phyloP scores from a whole-genome alignment of 2,797 vertebrate species.

The Rhadinocentrus ornatus region DNA sequence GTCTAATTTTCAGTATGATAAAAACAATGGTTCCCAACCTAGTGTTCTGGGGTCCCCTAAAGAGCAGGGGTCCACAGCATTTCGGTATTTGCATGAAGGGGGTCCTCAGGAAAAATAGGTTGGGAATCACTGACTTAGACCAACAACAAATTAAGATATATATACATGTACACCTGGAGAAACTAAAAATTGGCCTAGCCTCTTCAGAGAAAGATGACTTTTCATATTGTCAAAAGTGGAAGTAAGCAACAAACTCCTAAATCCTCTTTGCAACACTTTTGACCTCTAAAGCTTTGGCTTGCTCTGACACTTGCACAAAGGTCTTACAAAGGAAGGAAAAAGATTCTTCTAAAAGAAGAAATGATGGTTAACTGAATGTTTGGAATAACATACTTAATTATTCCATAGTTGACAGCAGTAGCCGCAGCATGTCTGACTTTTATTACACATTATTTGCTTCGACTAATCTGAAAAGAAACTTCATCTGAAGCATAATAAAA shows the following conservation, averaged over 20 bases:
- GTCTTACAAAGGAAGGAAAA: constrained; percentile 6
- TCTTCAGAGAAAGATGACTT: constrained; percentile 24
- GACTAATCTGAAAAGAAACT: constrained; percentile 5
- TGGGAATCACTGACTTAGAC: background rate
- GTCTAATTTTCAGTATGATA: background rate
- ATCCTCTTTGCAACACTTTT: background rate
- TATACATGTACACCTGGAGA: background rate
- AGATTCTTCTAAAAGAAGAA: constrained; percentile 2
- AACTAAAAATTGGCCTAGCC: constrained; percentile 16
- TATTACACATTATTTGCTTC: constrained; percentile 1
- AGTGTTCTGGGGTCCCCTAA: too few relatives aligned
- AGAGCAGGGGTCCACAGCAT: too few relatives aligned
- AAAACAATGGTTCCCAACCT: too few relatives aligned
- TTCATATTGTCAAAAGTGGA: constrained; percentile 14
- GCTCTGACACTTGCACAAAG: background rate
- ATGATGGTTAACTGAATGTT: background rate
- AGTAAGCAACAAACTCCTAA: background rate
- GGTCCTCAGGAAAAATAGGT: too few relatives aligned
- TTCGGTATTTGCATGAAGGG: too few relatives aligned
- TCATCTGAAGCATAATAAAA: background rate
- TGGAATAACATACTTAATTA: constrained; percentile 8
- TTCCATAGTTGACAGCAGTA: constrained; percentile 9
- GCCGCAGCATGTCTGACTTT: constrained; percentile 20
- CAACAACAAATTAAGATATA: background rate
- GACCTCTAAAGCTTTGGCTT: background rate